Evolutionary conservation across 2,113 vertebrate genomes (phyloP).

Genomic region (Steatornis caripensis): DNA sequence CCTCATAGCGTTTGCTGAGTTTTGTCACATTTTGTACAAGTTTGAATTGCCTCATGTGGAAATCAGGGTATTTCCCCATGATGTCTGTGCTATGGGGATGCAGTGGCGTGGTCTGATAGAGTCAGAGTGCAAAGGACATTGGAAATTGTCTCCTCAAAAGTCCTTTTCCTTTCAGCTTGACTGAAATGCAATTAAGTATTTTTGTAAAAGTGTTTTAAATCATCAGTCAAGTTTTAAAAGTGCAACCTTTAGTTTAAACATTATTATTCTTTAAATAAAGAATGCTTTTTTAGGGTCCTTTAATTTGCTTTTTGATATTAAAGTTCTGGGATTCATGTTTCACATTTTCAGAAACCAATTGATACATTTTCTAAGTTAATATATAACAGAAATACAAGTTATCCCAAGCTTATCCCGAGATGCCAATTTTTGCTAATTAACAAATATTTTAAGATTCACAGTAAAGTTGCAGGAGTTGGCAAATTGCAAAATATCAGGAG

Average conservation of each 20-base stretch:
- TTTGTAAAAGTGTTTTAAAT: not conserved
- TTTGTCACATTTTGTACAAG: not conserved
- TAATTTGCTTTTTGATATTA: not conserved
- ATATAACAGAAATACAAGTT: not conserved
- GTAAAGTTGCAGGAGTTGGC: not conserved
- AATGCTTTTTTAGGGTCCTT: not conserved
- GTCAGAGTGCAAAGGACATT: not conserved
- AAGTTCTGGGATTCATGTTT: not conserved
- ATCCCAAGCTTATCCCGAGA: not conserved
- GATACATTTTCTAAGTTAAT: not conserved
- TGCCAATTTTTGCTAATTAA: not conserved
- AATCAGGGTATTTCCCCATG: not conserved
- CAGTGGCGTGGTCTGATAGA: not conserved
- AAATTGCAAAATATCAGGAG: not conserved
- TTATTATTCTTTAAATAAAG: not conserved
- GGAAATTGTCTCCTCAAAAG: not conserved
- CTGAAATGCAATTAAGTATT: not conserved
- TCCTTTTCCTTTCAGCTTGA: not conserved
- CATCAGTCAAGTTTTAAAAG: not conserved
- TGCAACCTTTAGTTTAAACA: not conserved
- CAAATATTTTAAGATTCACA: not conserved
- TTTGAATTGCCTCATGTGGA: not conserved
- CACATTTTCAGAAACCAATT: not conserved
- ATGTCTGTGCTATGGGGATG: too few relatives aligned
- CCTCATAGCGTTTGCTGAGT: not conserved